These are phyloP conservation scores for Exaiptasia diaphana DNA, from an alignment of 64 coral and sea anemone species.

Conservation along the genomic window DNA sequence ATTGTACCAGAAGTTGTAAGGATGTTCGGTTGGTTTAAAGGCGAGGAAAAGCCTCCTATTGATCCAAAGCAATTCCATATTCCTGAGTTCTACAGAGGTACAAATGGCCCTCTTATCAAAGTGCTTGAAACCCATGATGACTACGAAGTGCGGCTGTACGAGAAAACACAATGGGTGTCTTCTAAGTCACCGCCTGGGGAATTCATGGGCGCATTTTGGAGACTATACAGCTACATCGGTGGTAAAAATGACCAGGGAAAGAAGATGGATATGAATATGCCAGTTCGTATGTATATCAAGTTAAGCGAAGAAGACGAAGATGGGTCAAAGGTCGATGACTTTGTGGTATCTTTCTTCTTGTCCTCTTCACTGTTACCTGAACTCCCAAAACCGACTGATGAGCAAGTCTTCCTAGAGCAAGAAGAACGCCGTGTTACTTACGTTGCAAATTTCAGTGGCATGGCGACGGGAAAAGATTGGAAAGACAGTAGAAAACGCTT, in stretches of 20 bases:
- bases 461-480: constrained; percentile 65
- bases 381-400: constrained; percentile 26
- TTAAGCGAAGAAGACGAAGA: constrained; percentile 21
- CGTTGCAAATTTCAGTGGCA: constrained; percentile 22
- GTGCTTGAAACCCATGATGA: constrained; percentile 32
- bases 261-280: constrained; percentile 53
- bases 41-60: constrained; percentile 55
- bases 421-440: constrained; percentile 32
- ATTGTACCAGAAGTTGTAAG: no score
- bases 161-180: constrained; percentile 33
- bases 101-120: constrained; percentile 39
- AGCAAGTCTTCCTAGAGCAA: constrained; percentile 37
- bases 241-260: constrained; percentile 53
- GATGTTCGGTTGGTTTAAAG: constrained; percentile 58
- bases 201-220: constrained; percentile 48
- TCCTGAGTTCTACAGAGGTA: constrained; percentile 47
- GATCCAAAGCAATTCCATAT: constrained; percentile 54
- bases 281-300: constrained; percentile 9
- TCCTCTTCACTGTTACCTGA: constrained; percentile 13
- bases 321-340: neutral
- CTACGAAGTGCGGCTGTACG: constrained; percentile 53
- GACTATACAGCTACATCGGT: constrained; percentile 59
- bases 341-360: constrained; percentile 24
- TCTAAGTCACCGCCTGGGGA: constrained; percentile 25
- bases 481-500: constrained; percentile 3